These are phyloP conservation scores for Eurystomus gularis DNA, from an alignment of 2,113 vertebrate species.

Conservation along the genomic window DNA sequence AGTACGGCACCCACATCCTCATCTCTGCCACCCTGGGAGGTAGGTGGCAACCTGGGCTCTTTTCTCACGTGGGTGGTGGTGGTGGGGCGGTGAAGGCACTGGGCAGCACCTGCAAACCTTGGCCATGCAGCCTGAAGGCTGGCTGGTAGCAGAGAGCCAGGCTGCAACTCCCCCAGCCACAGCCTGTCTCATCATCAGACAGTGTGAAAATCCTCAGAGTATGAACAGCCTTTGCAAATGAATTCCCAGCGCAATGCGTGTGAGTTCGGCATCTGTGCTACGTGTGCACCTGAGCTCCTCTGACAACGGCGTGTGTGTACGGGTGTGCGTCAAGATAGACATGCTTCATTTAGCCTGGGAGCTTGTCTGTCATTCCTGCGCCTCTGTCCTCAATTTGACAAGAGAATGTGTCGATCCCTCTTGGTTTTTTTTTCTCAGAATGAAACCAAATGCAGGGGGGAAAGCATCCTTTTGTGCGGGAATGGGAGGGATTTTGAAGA, in stretches of 20 bases:
- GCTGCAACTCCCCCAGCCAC: not conserved
- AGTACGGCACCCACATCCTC: slow-evolving; percentile 98
- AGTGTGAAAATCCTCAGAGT: not conserved
- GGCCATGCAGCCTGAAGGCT: accelerated
- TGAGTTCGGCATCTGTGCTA: not conserved
- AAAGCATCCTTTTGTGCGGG: not conserved
- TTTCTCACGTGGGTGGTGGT: accelerated
- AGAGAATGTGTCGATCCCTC: not conserved
- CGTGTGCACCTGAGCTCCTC: not conserved
- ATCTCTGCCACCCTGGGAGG: slow-evolving; percentile 98
- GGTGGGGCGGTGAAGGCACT: not conserved
- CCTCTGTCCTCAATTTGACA: not conserved
- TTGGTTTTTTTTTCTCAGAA: not conserved
- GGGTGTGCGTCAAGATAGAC: not conserved
- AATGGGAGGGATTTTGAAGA: slow-evolving; percentile 1
- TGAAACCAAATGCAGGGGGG: not conserved
- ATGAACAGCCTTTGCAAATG: not conserved
- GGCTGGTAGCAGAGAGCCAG: not conserved
- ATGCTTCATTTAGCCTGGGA: not conserved
- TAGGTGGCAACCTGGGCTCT: slow-evolving; percentile 62
- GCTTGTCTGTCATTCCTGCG: not conserved
- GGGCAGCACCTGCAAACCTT: not conserved
- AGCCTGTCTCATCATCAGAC: accelerated
- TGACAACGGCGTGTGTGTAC: not conserved
- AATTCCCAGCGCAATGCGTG: accelerated